Conservation (phyloP, 92 coral and sea anemone species). For the Porites divaricata region DNA sequence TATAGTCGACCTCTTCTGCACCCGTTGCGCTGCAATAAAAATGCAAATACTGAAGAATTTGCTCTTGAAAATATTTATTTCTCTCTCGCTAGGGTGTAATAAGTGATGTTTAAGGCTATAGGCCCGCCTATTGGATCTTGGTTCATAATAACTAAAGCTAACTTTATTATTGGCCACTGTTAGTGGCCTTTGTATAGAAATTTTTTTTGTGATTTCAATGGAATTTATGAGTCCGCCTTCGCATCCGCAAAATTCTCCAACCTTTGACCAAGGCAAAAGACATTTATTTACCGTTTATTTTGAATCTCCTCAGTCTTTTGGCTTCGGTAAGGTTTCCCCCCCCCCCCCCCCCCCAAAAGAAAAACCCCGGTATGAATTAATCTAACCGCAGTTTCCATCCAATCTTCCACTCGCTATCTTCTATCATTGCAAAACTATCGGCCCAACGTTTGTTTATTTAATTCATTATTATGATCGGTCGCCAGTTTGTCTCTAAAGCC, state of each 20-base stretch:
- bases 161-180: slow-evolving; percentile 30
- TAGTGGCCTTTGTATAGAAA: slow-evolving; percentile 29
- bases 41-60: slow-evolving; percentile 81
- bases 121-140: slow-evolving; percentile 49
- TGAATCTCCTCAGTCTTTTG: neutral
- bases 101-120: slow-evolving; percentile 57
- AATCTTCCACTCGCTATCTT: neutral
- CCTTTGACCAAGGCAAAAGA: neutral
- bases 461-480: slow-evolving; percentile 24
- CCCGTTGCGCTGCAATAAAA: slow-evolving; percentile 49
- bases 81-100: slow-evolving; percentile 74
- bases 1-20: slow-evolving; percentile 2
- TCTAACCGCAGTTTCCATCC: neutral
- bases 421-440: neutral
- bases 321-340: neutral
- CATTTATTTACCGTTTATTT: neutral
- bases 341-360: too few relatives aligned
- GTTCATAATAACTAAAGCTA: slow-evolving; percentile 28
- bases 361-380: neutral
- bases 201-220: slow-evolving; percentile 37
- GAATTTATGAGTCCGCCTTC: slow-evolving; percentile 31
- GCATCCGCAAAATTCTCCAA: slow-evolving; percentile 15
- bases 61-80: slow-evolving; percentile 80
- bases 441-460: slow-evolving; percentile 34
- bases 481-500: slow-evolving; percentile 50